Evolutionary conservation across 2,113 vertebrate genomes (phyloP).

Genomic region (Elephantulus edwardii): DNA sequence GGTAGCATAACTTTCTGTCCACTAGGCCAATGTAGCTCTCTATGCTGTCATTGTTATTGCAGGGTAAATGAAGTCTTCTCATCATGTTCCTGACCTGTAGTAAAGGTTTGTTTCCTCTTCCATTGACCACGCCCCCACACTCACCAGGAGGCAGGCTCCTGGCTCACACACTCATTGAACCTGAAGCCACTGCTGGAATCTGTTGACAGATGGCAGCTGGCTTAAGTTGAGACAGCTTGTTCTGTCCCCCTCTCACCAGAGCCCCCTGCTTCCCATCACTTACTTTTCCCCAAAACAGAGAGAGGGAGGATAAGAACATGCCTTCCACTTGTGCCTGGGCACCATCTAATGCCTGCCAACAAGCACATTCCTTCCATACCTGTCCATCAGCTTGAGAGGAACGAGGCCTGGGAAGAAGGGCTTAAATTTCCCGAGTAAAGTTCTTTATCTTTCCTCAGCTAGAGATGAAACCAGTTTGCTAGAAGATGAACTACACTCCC

Average conservation of each 20-base stretch:
- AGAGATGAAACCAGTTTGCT: slow-evolving; percentile 50
- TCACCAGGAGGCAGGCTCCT: background rate
- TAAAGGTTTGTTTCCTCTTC: background rate
- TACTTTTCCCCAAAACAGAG: slow-evolving; percentile 10
- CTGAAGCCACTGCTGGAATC: background rate
- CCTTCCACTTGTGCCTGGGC: slow-evolving; percentile 77
- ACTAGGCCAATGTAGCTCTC: no score
- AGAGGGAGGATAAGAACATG: slow-evolving; percentile 41
- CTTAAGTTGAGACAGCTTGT: slow-evolving; percentile 38
- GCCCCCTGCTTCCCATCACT: slow-evolving; percentile 11
- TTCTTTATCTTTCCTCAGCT: slow-evolving; percentile 74
- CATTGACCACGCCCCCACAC: background rate
- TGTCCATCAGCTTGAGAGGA: slow-evolving; percentile 77
- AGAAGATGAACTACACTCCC: slow-evolving; percentile 52
- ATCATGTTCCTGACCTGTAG: background rate
- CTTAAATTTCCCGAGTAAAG: slow-evolving; percentile 75
- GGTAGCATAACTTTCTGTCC: no score
- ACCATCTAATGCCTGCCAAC: slow-evolving; percentile 80
- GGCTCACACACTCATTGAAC: background rate
- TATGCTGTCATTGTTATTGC: no score
- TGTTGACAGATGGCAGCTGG: slow-evolving; percentile 36
- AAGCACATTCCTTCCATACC: slow-evolving; percentile 87
- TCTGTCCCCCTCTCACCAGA: slow-evolving; percentile 10
- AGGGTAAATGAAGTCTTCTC: background rate
- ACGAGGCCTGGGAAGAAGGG: slow-evolving; percentile 74